Evolutionary conservation across 1,140 invertebrate genomes (phyloP), one percentile per base, ranked within the genome.

Genomic region (Macrobrachium nipponense): DNA sequence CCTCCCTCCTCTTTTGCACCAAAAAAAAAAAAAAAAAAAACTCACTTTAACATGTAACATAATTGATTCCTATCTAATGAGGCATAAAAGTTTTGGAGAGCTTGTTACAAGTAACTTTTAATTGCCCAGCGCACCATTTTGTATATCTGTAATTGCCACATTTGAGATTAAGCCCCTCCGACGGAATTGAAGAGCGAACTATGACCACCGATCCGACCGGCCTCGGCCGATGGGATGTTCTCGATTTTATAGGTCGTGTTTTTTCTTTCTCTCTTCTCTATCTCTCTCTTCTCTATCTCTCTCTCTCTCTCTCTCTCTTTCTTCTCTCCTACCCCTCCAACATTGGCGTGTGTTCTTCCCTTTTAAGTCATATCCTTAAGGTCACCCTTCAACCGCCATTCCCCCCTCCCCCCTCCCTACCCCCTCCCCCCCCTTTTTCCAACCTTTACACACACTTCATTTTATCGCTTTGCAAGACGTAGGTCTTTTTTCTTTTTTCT

Each of bases 81-180:
- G 81, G 81, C 43, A 82, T 82, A 82, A 82, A 82, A 82, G 81
- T 82, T 82, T 82, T 44, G 58, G 23, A 75, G 81, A 82, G 81
- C 81, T 82, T 82, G 81, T 82, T 82, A 75, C 81, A 82, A 75
- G 81, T 82, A 82, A 82, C 81, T 82, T 82, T 82, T 82, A 82
- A 82, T 82, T 82, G 81, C 70, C 81, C 36, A 36, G 27, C 72
- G 61, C 81, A 62, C 81, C 81, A 70, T 82, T 82, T 82, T 82
- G 68, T 82, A 82, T 82, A 82, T 73, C 81, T 82, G 81, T 82
- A 82, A 82, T 82, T 82, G 72, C 81, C 72, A 75, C 81, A 82
- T 82, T 82, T 82, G 70, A 82, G 81, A 82, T 82, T 82, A 82
- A 75, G 75, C 78, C n/a, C 27, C 36, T 60, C 20, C 27, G 81